phyloP scores from a whole-genome alignment of 1,140 invertebrate species.

The Drosophila bocqueti region DNA sequence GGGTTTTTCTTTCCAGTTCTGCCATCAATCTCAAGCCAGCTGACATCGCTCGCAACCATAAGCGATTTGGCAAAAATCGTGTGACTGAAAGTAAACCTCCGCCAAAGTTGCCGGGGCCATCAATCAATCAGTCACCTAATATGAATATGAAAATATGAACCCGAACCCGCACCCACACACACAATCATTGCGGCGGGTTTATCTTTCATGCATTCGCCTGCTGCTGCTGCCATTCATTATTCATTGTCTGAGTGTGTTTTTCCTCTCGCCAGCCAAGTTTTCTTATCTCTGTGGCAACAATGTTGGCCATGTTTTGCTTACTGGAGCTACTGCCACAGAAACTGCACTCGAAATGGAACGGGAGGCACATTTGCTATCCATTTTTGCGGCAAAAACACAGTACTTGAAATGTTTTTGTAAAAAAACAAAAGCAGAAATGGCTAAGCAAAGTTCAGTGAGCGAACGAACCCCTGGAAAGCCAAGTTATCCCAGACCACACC shows the following conservation, averaged over 20 bases:
- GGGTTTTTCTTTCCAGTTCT: conserved; percentile 38
- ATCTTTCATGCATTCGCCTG: conserved; percentile 40
- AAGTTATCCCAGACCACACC: conserved; percentile 32
- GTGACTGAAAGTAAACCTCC: conserved; percentile 44
- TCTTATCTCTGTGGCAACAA: conserved; percentile 44
- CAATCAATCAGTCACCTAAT: conserved; percentile 61
- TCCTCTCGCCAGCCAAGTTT: conserved; percentile 27
- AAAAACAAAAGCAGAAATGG: background rate
- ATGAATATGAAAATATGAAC: conserved; percentile 53
- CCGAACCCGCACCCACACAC: conserved; percentile 38
- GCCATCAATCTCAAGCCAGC: conserved; percentile 32
- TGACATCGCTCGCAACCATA: conserved; percentile 30
- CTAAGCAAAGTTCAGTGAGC: conserved; percentile 34
- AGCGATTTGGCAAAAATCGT: conserved; percentile 42
- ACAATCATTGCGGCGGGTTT: conserved; percentile 31
- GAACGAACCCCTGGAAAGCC: conserved; percentile 23
- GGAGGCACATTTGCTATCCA: conserved; percentile 9
- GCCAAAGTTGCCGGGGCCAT: conserved; percentile 21
- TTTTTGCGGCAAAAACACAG: conserved; percentile 23
- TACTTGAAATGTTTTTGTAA: conserved; percentile 21
- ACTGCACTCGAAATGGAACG: conserved; percentile 19
- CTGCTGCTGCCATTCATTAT: conserved; percentile 36
- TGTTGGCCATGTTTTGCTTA: conserved; percentile 46
- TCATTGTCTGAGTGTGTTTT: conserved; percentile 26
- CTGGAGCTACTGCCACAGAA: conserved; percentile 12